Conservation (phyloP, 2,113 vertebrate genomes). For the Callipepla californica region DNA sequence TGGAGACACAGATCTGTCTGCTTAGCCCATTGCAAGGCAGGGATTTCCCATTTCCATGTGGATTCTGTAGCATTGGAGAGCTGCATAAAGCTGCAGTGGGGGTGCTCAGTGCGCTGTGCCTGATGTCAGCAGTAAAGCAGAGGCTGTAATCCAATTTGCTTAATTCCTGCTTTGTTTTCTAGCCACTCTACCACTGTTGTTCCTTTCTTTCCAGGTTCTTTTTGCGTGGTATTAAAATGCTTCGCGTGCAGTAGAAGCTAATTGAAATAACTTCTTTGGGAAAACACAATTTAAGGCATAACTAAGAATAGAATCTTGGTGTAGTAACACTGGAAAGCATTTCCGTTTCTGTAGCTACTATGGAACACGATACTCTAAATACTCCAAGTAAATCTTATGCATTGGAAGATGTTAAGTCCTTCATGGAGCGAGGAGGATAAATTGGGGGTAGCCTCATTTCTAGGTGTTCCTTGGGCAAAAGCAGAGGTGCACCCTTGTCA, state of each 20-base stretch:
- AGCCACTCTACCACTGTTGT: fast-evolving
- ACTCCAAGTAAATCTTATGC: neutral
- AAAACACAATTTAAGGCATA: neutral
- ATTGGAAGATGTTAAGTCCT: neutral
- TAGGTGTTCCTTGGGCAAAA: fast-evolving
- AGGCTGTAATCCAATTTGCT: neutral
- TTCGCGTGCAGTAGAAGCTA: neutral
- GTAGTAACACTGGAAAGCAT: neutral
- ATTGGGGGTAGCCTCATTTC: neutral
- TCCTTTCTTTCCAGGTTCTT: neutral
- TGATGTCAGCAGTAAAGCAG: neutral
- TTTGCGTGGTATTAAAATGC: neutral
- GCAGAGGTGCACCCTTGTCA: neutral
- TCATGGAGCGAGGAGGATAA: neutral
- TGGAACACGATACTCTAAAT: neutral
- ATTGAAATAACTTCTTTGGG: neutral
- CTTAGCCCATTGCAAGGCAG: no score
- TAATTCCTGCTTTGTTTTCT: neutral
- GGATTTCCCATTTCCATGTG: neutral
- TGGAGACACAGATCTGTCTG: fast-evolving
- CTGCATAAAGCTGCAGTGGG: neutral
- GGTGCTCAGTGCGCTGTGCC: fast-evolving
- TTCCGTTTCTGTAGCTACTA: neutral
- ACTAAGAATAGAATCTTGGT: neutral
- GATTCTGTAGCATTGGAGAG: neutral